Base-by-base conservation (phyloP, 2,888 invertebrate species). In the Pseudoips prasinana region DNA sequence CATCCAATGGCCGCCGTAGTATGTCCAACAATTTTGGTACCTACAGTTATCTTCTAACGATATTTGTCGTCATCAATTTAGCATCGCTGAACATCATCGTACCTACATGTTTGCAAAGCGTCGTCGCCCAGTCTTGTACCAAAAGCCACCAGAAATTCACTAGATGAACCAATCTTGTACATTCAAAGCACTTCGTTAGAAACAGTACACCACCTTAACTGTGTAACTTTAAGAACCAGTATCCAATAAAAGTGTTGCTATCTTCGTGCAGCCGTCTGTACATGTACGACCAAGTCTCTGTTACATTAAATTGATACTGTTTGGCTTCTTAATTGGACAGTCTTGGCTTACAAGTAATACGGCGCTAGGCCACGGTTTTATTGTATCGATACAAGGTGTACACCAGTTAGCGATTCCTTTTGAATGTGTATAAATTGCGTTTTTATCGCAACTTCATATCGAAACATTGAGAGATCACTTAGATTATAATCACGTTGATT, bases 241-340 rank as follows among this genome's bases (percentile, higher is more conserved):
- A 14, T 14, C 14, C 14, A 14, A 14, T 14, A 14, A 14, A 14
- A 14, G 14, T 53, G 53, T 57, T 14, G 2, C 14, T 14, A 14
- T 5, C 3, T 5, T 3, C 5, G 5, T 14, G 14, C 14, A 3
- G 14, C 3, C 5, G 14, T 14, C 14, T 14, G 14, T 14, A 58
- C 63, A 63, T 53, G 58, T 52, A 51, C 60, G 48, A 33, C 59
- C 65, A 65, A 67, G 77, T 73, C 76, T 76, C 75, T 82, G 82
- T 84, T 73, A 70, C 73, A 78, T 65, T 77, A 81, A 81, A 85
- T 84, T 79, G 84, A 78, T 67, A 64, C 61, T 58, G 65, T 66
- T 65, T 65, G 64, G 62, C 59, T 73, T 73, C 74, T 74, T 75
- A 73, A 74, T 73, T 74, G 73, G 67, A 64, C 59, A 54, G 55